Conservation (phyloP, 2,797 vertebrate species). For the Poeciliopsis turneri region DNA sequence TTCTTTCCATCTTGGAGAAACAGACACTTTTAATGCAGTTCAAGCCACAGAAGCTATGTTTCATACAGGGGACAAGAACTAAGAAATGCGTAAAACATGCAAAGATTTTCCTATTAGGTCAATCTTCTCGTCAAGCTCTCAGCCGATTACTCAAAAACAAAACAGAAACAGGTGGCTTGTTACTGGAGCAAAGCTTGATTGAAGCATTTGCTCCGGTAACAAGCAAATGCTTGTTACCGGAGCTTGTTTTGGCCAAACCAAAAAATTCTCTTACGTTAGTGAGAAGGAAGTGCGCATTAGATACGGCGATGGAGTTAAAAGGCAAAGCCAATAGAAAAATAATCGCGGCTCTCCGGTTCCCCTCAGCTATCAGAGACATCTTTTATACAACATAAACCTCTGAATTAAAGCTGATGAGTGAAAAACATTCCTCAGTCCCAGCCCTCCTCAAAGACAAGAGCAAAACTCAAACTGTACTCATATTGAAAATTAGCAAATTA, state of each 20-base stretch:
- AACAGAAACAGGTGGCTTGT: neutral
- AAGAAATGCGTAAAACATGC: neutral
- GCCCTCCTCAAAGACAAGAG: slow-evolving; percentile 29
- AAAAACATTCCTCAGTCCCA: slow-evolving; percentile 44
- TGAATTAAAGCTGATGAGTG: slow-evolving; percentile 44
- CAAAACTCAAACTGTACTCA: slow-evolving; percentile 25
- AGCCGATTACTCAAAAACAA: neutral
- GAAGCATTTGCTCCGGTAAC: too few relatives aligned
- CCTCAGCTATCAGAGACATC: slow-evolving; percentile 49
- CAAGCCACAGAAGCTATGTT: neutral
- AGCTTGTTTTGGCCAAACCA: slow-evolving; percentile 41
- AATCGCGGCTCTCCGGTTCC: slow-evolving; percentile 45
- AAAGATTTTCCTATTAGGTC: neutral
- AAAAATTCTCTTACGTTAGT: slow-evolving; percentile 35
- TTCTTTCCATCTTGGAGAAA: slow-evolving; percentile 18
- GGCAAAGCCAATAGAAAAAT: slow-evolving; percentile 60
- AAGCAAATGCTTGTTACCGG: too few relatives aligned
- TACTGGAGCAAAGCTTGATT: slow-evolving; percentile 16
- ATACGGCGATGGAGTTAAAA: slow-evolving; percentile 63
- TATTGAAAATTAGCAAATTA: slow-evolving; percentile 34
- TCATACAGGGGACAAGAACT: neutral
- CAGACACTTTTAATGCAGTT: slow-evolving; percentile 3
- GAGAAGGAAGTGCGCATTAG: slow-evolving; percentile 56
- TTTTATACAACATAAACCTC: slow-evolving; percentile 51
- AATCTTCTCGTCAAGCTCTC: neutral